A percentile compares a stretch with the other conserved stretches of the same genome.
These are phyloP conservation scores for Myotis vivesi DNA, from an alignment of 2,797 vertebrate species.

Conservation along the genomic window DNA sequence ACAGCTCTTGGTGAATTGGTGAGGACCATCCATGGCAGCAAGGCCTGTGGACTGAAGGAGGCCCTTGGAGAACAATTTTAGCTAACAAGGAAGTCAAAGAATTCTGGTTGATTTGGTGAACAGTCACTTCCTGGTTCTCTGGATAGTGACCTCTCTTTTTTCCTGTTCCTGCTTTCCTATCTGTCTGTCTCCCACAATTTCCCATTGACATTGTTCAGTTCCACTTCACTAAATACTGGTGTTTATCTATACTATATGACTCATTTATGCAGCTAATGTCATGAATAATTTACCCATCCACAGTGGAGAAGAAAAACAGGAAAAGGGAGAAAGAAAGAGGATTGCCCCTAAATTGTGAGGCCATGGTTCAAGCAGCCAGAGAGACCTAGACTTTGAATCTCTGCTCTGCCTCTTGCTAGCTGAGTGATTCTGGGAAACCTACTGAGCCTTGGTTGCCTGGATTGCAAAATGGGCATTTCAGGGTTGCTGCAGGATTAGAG, in stretches of 20 bases:
- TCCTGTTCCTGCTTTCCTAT: not conserved
- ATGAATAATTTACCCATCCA: not conserved
- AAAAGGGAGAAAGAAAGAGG: not conserved
- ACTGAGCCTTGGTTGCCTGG: not conserved
- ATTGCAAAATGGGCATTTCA: not conserved
- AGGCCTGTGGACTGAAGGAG: accelerated
- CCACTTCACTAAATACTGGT: not conserved
- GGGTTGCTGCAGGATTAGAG: not conserved
- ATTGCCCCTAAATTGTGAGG: not conserved
- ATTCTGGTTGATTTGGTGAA: not conserved
- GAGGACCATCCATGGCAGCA: not conserved
- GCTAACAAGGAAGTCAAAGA: not conserved
- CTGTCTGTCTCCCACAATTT: not conserved
- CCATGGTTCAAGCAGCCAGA: not conserved
- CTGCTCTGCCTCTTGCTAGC: not conserved
- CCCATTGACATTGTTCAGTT: not conserved
- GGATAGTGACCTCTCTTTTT: not conserved
- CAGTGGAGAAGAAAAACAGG: not conserved
- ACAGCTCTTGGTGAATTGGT: not conserved
- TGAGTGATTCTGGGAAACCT: not conserved
- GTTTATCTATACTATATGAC: not conserved
- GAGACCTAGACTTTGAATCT: not conserved
- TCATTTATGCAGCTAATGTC: not conserved
- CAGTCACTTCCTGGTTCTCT: not conserved
- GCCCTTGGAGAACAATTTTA: accelerated